Evolutionary conservation across 2,113 vertebrate genomes (phyloP).

Genomic region (Eubucco bourcierii): DNA sequence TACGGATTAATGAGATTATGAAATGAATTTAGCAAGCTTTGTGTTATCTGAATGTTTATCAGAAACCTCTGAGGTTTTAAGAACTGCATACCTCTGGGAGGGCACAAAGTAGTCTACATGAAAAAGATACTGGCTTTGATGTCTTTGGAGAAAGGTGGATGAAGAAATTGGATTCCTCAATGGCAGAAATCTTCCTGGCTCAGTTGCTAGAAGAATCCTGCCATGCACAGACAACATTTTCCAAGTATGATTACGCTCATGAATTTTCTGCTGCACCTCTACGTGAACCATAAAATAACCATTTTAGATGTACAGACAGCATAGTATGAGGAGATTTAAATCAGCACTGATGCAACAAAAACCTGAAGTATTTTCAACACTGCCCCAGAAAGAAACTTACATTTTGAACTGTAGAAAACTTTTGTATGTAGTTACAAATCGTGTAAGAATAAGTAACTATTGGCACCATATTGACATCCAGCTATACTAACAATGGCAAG

Average conservation of each 20-base stretch:
- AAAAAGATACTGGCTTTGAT: conserved; percentile 26
- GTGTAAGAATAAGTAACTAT: not conserved
- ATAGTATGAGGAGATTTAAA: not conserved
- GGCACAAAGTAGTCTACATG: not conserved
- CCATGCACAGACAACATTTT: not conserved
- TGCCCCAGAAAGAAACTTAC: not conserved
- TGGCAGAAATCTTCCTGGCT: conserved; percentile 4
- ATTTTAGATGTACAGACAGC: not conserved
- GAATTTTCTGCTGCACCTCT: conserved; percentile 11
- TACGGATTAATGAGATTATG: conserved; percentile 56
- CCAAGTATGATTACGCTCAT: not conserved
- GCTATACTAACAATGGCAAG: not conserved
- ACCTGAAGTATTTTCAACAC: not conserved
- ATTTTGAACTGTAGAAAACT: not conserved
- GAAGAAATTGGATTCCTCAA: conserved; percentile 24
- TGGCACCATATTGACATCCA: not conserved
- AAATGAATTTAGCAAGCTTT: conserved; percentile 45
- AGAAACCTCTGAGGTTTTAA: conserved; percentile 27
- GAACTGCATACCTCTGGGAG: conserved; percentile 21
- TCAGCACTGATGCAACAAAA: not conserved
- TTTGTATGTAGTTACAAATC: not conserved
- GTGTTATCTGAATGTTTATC: conserved; percentile 57
- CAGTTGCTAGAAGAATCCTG: not conserved
- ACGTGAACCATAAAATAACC: not conserved
- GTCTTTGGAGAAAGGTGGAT: not conserved